phyloP scores from a whole-genome alignment of 2,113 vertebrate genomes.

The Manacus vitellinus region DNA sequence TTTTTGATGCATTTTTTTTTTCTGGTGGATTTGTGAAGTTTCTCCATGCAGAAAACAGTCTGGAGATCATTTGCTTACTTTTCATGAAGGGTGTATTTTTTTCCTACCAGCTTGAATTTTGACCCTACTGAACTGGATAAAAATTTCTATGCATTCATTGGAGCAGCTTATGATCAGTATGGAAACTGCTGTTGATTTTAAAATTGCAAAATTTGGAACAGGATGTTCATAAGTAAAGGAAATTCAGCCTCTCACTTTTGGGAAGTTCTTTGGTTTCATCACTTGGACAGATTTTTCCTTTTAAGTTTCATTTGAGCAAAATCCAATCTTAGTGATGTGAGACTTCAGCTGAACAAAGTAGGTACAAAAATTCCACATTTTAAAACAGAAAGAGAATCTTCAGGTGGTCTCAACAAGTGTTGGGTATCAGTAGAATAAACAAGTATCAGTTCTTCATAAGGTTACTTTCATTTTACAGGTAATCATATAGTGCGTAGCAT shows the following conservation, averaged over 20 bases:
- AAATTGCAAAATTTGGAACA: background rate
- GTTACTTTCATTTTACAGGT: background rate
- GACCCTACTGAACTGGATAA: background rate
- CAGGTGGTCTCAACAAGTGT: background rate
- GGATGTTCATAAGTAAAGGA: background rate
- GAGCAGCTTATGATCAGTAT: background rate
- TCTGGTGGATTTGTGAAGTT: background rate
- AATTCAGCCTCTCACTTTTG: background rate
- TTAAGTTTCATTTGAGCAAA: background rate
- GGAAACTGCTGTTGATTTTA: background rate
- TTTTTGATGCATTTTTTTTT: background rate
- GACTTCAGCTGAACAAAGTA: background rate
- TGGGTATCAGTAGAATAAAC: background rate
- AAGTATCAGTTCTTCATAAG: background rate
- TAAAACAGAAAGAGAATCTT: background rate
- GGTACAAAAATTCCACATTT: background rate
- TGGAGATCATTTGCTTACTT: background rate
- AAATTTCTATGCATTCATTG: background rate
- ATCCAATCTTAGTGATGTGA: background rate
- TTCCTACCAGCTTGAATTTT: background rate
- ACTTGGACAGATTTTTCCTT: background rate
- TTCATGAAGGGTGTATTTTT: background rate
- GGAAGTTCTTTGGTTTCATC: background rate
- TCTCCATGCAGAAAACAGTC: background rate
- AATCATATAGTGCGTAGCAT: background rate